phyloP scores from a whole-genome alignment of 2,797 vertebrate genomes.

The Leptodactylus fallax region DNA sequence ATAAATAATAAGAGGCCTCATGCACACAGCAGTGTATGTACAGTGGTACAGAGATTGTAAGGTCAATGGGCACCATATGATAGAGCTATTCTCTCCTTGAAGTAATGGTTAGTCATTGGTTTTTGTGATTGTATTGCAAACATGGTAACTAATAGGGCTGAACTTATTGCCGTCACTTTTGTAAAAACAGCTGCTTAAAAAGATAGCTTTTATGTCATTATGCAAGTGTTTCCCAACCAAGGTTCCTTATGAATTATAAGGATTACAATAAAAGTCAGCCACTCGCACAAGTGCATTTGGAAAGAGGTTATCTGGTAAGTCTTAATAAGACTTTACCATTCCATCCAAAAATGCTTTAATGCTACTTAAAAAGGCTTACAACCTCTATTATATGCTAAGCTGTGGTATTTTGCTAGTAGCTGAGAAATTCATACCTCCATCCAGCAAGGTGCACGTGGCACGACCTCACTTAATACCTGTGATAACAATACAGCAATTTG shows the following conservation, averaged over 20 bases:
- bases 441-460: conserved; percentile 3
- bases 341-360: neutral
- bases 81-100: neutral
- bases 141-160: too few species aligned
- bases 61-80: too few species aligned
- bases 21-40: too few species aligned
- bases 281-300: neutral
- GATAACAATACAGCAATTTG: conserved; percentile 35
- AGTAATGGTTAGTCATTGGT: neutral
- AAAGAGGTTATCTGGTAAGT: neutral
- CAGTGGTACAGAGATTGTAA: too few species aligned
- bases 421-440: neutral
- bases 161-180: too few species aligned
- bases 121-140: neutral
- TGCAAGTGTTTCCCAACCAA: too few species aligned
- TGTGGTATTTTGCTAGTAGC: neutral
- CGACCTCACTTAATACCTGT: conserved; percentile 10
- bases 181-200: too few species aligned
- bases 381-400: conserved; percentile 3
- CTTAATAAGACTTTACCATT: neutral
- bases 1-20: too few species aligned
- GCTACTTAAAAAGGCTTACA: neutral
- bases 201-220: too few species aligned
- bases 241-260: too few species aligned
- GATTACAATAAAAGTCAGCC: too few species aligned